phyloP scores from a whole-genome alignment of 30 jellyfish, hydroid and myxozoan species.

The Mastigias papua region DNA sequence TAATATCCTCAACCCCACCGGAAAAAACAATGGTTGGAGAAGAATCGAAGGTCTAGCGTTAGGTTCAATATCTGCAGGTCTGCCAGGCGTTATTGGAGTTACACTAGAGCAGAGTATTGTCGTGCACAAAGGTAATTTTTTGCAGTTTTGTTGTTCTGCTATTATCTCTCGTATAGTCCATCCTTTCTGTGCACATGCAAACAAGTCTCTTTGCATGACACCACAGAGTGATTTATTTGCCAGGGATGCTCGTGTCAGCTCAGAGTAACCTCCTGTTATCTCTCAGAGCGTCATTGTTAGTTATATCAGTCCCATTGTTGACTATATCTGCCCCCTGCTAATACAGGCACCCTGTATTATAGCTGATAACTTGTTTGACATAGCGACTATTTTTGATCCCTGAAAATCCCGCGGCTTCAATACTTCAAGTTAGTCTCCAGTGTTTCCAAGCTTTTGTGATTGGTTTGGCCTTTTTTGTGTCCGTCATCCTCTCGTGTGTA shows the following conservation, averaged over 20 bases:
- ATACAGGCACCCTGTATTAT: no score
- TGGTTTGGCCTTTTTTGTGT: neutral
- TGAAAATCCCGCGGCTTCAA: neutral
- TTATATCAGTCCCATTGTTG: no score
- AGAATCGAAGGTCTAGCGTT: slow-evolving; percentile 45
- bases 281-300: no score
- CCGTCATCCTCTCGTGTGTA: neutral
- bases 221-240: neutral
- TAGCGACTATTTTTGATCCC: neutral
- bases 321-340: no score
- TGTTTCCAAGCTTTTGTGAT: neutral
- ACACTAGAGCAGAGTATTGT: slow-evolving; percentile 22
- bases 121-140: slow-evolving; percentile 53
- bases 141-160: no score
- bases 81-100: slow-evolving; percentile 72
- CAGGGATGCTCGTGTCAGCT: neutral
- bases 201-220: neutral
- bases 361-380: no score
- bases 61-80: slow-evolving; percentile 72
- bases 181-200: no score
- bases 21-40: slow-evolving; percentile 73
- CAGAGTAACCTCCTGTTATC: no score
- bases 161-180: no score
- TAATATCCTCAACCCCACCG: slow-evolving; percentile 72
- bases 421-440: neutral